A percentile compares a stretch with the other conserved stretches of the same genome.
phyloP scores from a whole-genome alignment of 2,888 invertebrate genomes.

The Calameuta idolon region DNA sequence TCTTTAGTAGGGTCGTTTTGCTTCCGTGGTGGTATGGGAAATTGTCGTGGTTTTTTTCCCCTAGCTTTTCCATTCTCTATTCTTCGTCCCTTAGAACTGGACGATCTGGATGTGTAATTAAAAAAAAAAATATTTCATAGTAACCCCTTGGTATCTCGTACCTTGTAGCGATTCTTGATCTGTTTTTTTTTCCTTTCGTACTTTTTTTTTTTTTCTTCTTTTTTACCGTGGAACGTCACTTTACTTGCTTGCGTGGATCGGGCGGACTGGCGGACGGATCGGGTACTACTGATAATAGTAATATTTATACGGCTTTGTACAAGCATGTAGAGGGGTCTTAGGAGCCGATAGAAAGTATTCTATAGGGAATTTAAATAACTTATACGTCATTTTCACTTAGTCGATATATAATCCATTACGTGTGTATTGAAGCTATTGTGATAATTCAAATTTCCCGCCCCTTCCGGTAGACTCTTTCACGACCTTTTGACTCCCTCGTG shows the following conservation, averaged over 20 bases:
- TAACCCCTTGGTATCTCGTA: background rate
- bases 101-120: background rate
- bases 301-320: background rate
- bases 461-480: background rate
- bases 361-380: background rate
- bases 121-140: background rate
- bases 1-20: background rate
- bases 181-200: background rate
- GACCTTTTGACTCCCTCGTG: background rate
- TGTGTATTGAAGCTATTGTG: background rate
- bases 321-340: background rate
- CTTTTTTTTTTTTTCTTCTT: too few species aligned
- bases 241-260: background rate
- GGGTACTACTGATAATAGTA: background rate
- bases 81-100: background rate
- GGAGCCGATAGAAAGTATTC: background rate
- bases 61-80: background rate
- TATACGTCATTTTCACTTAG: background rate
- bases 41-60: background rate
- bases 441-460: background rate
- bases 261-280: too few species aligned
- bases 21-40: background rate
- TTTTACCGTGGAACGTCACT: background rate
- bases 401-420: background rate
- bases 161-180: background rate